Conservation (phyloP, 2,113 vertebrate genomes). For the Mellivora capensis region DNA sequence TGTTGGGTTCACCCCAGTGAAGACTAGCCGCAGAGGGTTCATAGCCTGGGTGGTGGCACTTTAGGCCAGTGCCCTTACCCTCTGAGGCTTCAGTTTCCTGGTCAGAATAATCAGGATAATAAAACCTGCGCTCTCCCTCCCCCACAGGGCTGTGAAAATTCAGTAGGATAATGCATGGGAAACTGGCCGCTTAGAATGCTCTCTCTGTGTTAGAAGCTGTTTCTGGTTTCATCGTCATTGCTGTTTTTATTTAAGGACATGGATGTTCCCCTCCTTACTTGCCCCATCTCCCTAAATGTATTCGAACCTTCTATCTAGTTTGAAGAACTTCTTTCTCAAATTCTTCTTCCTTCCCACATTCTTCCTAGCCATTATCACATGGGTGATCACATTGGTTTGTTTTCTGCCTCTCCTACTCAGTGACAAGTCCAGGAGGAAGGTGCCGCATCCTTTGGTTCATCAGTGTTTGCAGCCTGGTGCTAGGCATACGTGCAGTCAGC, state of each 20-base stretch:
- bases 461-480: neutral
- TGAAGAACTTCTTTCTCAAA: neutral
- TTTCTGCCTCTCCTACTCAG: neutral
- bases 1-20: neutral
- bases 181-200: neutral
- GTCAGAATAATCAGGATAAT: neutral
- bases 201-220: neutral
- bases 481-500: neutral
- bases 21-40: neutral
- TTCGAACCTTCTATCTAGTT: neutral
- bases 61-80: neutral
- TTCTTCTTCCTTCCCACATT: conserved; percentile 23
- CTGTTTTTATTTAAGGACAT: neutral
- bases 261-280: neutral
- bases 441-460: neutral
- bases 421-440: neutral
- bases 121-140: neutral
- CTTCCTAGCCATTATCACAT: neutral
- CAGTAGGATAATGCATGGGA: neutral
- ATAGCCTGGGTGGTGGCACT: neutral
- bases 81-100: neutral
- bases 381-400: neutral
- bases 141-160: neutral
- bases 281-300: neutral
- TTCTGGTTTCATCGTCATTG: neutral